Percentiles rank a stretch among this genome's conserved stretches.
Conservation (phyloP, 53 echinoderm and acorn worm species). For the Apostichopus leukothele region DNA sequence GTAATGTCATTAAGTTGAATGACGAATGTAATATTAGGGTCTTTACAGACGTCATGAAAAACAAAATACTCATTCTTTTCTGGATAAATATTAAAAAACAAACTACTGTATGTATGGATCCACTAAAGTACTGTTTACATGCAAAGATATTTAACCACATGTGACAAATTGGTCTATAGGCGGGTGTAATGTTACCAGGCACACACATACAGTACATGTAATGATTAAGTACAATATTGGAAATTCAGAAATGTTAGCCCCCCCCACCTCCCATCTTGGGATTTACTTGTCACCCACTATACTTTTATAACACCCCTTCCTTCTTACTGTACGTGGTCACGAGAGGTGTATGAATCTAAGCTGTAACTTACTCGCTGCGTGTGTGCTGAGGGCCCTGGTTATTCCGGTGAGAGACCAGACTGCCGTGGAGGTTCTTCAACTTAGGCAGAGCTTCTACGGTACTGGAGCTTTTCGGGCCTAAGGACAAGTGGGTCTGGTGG, state of each 20-base stretch:
- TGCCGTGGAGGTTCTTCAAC: slow-evolving; percentile 83
- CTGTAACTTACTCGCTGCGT: slow-evolving; percentile 62
- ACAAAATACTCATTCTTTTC: too few relatives aligned
- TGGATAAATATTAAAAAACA: too few relatives aligned
- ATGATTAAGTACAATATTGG: not conserved
- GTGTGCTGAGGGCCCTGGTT: slow-evolving; percentile 22
- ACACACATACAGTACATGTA: not conserved
- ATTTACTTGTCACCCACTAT: not conserved
- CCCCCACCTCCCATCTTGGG: not conserved
- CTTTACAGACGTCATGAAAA: too few relatives aligned
- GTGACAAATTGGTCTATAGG: too few relatives aligned
- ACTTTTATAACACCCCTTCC: too few relatives aligned
- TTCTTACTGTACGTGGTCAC: too few relatives aligned
- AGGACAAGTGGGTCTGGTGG: slow-evolving; percentile 59
- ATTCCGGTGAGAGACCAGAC: slow-evolving; percentile 60
- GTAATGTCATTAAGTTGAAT: too few relatives aligned
- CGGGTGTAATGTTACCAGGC: not conserved
- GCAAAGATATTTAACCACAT: too few relatives aligned
- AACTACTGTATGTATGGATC: too few relatives aligned
- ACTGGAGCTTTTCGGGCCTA: slow-evolving; percentile 63
- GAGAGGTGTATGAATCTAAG: too few relatives aligned
- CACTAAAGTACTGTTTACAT: too few relatives aligned
- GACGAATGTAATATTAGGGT: too few relatives aligned
- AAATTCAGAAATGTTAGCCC: not conserved
- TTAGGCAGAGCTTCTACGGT: slow-evolving; percentile 89